These are phyloP conservation scores for Lithophane ornitopus DNA, from an alignment of 2,888 invertebrate species.

Conservation along the genomic window DNA sequence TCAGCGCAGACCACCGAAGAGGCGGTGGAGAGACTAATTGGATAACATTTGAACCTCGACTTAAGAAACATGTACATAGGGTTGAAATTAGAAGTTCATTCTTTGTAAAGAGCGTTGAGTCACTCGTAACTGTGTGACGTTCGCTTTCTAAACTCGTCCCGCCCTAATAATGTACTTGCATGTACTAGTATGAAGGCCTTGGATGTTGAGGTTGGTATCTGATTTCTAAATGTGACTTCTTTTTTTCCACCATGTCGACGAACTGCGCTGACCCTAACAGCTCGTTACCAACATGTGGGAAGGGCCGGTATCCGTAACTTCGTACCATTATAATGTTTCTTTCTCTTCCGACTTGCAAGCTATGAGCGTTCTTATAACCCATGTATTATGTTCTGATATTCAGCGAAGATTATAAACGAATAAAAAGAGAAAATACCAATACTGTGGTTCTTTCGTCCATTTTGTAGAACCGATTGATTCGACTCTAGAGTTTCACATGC, in stretches of 20 bases:
- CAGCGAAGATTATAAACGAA: conserved; percentile 38
- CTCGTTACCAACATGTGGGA: neutral
- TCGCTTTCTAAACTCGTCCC: neutral
- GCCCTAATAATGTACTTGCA: neutral
- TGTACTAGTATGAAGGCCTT: neutral
- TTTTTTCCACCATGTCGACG: neutral
- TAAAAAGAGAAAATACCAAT: conserved; percentile 54
- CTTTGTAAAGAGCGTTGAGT: neutral
- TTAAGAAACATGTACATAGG: neutral
- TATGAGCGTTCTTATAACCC: conserved; percentile 22
- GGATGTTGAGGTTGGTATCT: neutral
- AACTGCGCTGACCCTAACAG: conserved; percentile 16
- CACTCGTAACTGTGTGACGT: neutral
- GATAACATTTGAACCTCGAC: neutral
- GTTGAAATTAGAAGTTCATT: conserved; percentile 1
- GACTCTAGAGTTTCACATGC: too few relatives aligned
- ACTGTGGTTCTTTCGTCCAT: conserved; percentile 19
- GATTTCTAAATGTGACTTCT: neutral
- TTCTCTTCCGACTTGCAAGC: conserved; percentile 13
- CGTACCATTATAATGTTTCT: conserved; percentile 27
- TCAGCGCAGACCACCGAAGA: conserved; percentile 6
- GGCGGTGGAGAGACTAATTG: neutral
- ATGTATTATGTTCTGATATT: conserved; percentile 50
- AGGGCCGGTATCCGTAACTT: neutral
- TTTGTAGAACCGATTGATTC: neutral